Evolutionary conservation across 2,888 invertebrate species (phyloP).

Genomic region (Drosophila bunnanda): DNA sequence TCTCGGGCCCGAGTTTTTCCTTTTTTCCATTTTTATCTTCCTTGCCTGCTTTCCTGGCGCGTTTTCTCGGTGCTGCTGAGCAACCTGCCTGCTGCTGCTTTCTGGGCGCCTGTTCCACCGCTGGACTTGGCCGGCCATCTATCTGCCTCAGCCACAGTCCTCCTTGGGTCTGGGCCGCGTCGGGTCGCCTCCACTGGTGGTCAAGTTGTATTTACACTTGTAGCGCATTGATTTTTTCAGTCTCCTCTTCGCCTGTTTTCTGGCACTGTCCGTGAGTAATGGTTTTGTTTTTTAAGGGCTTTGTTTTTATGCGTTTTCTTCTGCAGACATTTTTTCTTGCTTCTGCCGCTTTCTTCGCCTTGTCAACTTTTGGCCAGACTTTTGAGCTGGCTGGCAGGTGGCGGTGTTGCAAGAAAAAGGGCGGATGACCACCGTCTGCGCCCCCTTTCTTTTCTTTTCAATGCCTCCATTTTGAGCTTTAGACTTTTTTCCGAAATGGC

Average conservation of each 20-base stretch:
- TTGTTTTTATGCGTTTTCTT: constrained; percentile 55
- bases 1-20: constrained; percentile 61
- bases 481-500: background rate
- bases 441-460: constrained; percentile 1
- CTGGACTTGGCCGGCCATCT: constrained; percentile 74
- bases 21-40: constrained; percentile 36
- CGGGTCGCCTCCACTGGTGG: constrained; percentile 55
- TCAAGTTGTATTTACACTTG: constrained; percentile 78
- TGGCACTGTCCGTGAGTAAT: constrained; percentile 45
- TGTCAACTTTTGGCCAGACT: constrained; percentile 73
- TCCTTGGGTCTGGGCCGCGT: constrained; percentile 1
- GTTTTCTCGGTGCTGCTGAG: constrained; percentile 45
- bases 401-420: constrained; percentile 9
- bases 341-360: constrained; percentile 62
- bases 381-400: constrained; percentile 50
- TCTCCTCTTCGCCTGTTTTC: constrained; percentile 32
- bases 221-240: constrained; percentile 73
- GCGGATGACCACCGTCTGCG: constrained; percentile 19
- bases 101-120: constrained; percentile 74
- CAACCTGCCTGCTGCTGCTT: constrained; percentile 59
- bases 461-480: constrained; percentile 6
- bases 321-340: constrained; percentile 31
- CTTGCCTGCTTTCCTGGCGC: constrained; percentile 38
- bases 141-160: constrained; percentile 14
- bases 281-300: constrained; percentile 48